phyloP scores from a whole-genome alignment of 2,888 invertebrate species.

The Pyralis farinalis region DNA sequence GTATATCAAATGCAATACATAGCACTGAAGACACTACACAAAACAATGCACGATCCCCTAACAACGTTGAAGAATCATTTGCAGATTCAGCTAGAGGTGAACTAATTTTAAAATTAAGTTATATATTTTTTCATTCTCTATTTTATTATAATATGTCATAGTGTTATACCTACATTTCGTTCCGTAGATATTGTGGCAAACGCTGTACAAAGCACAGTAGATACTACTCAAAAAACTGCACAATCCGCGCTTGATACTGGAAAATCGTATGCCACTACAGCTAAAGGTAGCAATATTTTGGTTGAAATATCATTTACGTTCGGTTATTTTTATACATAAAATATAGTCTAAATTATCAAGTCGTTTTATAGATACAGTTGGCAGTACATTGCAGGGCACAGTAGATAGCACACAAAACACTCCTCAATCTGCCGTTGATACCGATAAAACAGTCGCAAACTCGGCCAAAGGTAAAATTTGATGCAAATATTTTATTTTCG shows the following conservation, averaged over 20 bases:
- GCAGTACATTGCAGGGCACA: conserved; percentile 41
- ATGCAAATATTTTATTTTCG: conserved; percentile 10
- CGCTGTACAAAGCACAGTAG: conserved; percentile 41
- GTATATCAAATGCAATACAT: conserved; percentile 15
- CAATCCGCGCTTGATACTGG: conserved; percentile 46
- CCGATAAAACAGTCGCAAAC: conserved; percentile 48
- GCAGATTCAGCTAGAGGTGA: conserved; percentile 36
- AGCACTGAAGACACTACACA: conserved; percentile 30
- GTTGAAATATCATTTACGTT: background rate
- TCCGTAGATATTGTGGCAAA: conserved; percentile 47
- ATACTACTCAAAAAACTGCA: conserved; percentile 47
- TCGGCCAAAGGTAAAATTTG: conserved; percentile 52
- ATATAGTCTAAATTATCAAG: background rate
- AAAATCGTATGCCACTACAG: conserved; percentile 49
- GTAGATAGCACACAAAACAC: conserved; percentile 49
- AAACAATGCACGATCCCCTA: conserved; percentile 38
- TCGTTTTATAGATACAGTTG: conserved; percentile 47
- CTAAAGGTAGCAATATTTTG: conserved; percentile 69
- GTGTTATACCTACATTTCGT: no score
- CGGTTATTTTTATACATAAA: background rate
- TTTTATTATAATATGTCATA: no score
- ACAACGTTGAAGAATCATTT: conserved; percentile 46
- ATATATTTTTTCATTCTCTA: no score
- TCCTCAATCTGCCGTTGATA: conserved; percentile 43
- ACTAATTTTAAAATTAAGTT: background rate